These are phyloP conservation scores for Zoanthus sansibaricus DNA, from an alignment of 92 coral and sea anemone genomes.

Conservation along the genomic window DNA sequence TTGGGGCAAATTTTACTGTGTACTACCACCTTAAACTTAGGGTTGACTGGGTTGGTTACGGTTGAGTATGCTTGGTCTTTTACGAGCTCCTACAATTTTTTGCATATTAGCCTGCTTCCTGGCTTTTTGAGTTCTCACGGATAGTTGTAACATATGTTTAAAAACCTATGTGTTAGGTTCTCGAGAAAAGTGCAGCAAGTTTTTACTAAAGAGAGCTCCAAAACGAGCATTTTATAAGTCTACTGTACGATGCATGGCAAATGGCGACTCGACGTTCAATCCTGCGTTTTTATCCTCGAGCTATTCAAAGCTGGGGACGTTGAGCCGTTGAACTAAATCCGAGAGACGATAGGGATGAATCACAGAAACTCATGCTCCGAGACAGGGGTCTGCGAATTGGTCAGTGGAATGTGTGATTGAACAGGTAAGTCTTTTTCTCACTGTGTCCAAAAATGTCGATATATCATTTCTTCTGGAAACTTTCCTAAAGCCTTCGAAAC, in stretches of 20 bases:
- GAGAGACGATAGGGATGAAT: slow-evolving; percentile 32
- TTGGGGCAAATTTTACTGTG: too few relatives aligned
- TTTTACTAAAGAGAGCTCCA: slow-evolving; percentile 30
- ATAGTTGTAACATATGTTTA: background rate
- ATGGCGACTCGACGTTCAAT: slow-evolving; percentile 58
- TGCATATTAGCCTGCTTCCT: background rate
- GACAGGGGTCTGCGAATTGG: slow-evolving; percentile 1
- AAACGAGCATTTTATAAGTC: slow-evolving; percentile 52
- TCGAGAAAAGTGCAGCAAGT: slow-evolving; percentile 14
- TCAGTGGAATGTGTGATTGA: too few relatives aligned
- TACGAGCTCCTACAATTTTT: background rate
- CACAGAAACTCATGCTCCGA: slow-evolving; percentile 20
- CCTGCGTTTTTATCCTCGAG: slow-evolving; percentile 48
- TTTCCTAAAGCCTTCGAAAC: too few relatives aligned
- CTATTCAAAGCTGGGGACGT: slow-evolving; percentile 49
- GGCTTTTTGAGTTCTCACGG: background rate
- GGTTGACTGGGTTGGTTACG: too few relatives aligned
- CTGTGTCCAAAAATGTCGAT: too few relatives aligned
- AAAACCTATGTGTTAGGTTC: slow-evolving; percentile 9
- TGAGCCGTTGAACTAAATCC: slow-evolving; percentile 52
- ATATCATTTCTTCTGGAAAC: too few relatives aligned
- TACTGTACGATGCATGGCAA: slow-evolving; percentile 54
- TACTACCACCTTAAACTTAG: too few relatives aligned
- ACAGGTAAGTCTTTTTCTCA: too few relatives aligned
- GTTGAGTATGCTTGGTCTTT: slow-evolving; percentile 4